Conservation (phyloP, 1,140 invertebrate species). For the honey bee (Apis mellifera) region Amel_HAv3.1 CM009932.2:1559501-1560000, state of each 20-base stretch:
- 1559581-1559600: neutral
- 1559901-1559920: no score
- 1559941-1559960: constrained; percentile 1
- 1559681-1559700: constrained; percentile 22
- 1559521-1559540: neutral
- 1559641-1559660: neutral
- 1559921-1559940: neutral
- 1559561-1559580: neutral
- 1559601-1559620: neutral
- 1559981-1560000: neutral
- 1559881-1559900: neutral
- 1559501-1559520: neutral
- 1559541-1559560: neutral
- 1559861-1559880: neutral
- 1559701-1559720: neutral
- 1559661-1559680: neutral
- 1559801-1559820: neutral
- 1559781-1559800: neutral
- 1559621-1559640: neutral
- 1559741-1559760: neutral
- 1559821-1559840: neutral
- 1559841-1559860: neutral
- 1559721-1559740: neutral
- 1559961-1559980: constrained; percentile 14
- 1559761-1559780: neutral